Conservation (phyloP, 2,113 vertebrate species). For the Larimichthys polyactis region DNA sequence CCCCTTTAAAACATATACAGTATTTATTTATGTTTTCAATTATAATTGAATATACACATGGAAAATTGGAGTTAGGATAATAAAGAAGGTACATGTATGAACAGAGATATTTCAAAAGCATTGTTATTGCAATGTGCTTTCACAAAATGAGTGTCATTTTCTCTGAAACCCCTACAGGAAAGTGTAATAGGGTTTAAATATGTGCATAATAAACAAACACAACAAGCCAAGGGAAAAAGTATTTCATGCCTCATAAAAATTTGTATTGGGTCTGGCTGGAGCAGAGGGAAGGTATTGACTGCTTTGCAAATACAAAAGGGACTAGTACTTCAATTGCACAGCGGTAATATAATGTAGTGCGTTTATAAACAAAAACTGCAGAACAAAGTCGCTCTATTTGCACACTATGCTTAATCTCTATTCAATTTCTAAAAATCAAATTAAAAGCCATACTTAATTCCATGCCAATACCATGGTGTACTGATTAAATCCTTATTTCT, state of each 20-base stretch:
- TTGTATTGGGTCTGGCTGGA: conserved; percentile 38
- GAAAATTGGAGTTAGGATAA: conserved; percentile 24
- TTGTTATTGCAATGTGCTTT: conserved; percentile 39
- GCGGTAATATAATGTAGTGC: not conserved
- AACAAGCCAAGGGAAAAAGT: conserved; percentile 53
- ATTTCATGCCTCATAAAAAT: conserved; percentile 74
- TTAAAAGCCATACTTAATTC: not conserved
- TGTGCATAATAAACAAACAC: conserved; percentile 72
- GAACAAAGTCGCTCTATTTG: conserved; percentile 11
- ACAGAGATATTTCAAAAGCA: conserved; percentile 39
- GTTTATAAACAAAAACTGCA: conserved; percentile 17
- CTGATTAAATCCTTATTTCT: not conserved
- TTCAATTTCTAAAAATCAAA: not conserved
- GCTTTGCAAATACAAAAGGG: conserved; percentile 52
- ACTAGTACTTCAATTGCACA: conserved; percentile 21
- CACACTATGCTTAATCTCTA: not conserved
- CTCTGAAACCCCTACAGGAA: conserved; percentile 64
- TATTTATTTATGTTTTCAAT: conserved; percentile 47
- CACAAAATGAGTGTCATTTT: conserved; percentile 58
- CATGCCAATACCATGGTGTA: not conserved
- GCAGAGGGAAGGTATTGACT: conserved; percentile 39
- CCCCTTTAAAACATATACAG: not conserved
- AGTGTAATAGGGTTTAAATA: conserved; percentile 69
- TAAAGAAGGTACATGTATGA: conserved; percentile 33
- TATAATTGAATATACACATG: conserved; percentile 37